Conservation (phyloP, 35 echinoderm and acorn worm genomes). For the Holothuria glaberrima region DNA sequence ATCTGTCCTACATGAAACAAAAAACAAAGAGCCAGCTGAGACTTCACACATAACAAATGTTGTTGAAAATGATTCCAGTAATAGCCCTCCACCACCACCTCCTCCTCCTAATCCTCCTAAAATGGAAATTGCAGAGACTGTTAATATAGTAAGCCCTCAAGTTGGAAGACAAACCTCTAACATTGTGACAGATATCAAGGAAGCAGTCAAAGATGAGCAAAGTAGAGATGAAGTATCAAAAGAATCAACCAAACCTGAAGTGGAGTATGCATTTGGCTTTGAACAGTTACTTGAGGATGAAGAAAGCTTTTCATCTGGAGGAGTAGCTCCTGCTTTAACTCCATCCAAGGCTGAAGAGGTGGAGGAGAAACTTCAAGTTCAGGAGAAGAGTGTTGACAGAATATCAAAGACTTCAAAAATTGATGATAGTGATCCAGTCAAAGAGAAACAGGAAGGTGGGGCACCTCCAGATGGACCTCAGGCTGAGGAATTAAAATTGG, state of each 20-base stretch:
- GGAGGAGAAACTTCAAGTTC: too few species aligned
- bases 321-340: neutral
- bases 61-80: neutral
- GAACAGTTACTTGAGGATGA: constrained; percentile 43
- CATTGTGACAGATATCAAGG: too few species aligned
- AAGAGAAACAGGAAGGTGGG: neutral
- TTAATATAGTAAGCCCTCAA: neutral
- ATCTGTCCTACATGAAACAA: neutral
- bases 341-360: too few species aligned
- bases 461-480: neutral
- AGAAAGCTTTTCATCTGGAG: neutral
- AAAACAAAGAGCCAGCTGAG: too few species aligned
- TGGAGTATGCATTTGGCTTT: constrained; percentile 29
- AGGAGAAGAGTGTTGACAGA: neutral
- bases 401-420: neutral
- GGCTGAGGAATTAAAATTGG: neutral
- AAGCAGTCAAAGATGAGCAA: too few species aligned
- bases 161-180: too few species aligned
- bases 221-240: too few species aligned
- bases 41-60: neutral
- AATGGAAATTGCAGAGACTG: neutral
- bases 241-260: neutral
- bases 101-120: neutral
- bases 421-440: too few species aligned
- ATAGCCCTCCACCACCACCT: constrained; percentile 3